These are phyloP conservation scores for Bombus vancouverensis DNA, from an alignment of 1,140 invertebrate genomes.

Conservation along the genomic window DNA sequence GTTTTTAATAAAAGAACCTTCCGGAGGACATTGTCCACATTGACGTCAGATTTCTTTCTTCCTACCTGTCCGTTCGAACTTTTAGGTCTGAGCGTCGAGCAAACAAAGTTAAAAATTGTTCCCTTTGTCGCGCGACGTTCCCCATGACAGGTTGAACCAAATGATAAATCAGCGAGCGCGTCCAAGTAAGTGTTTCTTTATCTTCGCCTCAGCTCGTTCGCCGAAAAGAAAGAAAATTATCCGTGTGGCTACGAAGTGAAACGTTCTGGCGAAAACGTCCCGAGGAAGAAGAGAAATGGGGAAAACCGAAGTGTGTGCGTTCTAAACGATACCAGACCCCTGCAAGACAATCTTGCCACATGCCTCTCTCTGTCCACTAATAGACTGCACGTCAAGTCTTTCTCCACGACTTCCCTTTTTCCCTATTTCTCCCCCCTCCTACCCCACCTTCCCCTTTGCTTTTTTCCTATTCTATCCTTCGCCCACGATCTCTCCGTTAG, in stretches of 20 bases:
- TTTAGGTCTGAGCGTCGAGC: neutral
- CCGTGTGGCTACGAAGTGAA: slow-evolving; percentile 41
- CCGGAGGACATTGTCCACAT: neutral
- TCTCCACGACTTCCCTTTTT: slow-evolving; percentile 39
- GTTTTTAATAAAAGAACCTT: neutral
- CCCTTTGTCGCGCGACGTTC: neutral
- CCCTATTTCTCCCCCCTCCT: neutral
- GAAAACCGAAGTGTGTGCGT: slow-evolving; percentile 42
- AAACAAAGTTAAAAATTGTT: slow-evolving; percentile 38
- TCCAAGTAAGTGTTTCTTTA: slow-evolving; percentile 44
- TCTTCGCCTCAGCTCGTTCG: neutral
- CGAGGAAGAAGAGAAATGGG: slow-evolving; percentile 49
- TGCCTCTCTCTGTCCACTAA: slow-evolving; percentile 53
- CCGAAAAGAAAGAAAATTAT: slow-evolving; percentile 44
- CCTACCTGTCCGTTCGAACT: neutral
- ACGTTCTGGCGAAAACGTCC: slow-evolving; percentile 41
- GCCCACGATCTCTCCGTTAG: slow-evolving; percentile 39
- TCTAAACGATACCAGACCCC: slow-evolving; percentile 45
- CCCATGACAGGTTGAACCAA: slow-evolving; percentile 17
- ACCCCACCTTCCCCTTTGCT: too few species aligned
- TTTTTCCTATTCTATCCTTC: neutral
- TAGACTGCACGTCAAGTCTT: slow-evolving; percentile 65
- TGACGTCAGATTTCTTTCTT: neutral
- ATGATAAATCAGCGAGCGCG: slow-evolving; percentile 37
- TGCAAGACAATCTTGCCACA: slow-evolving; percentile 65